These are phyloP conservation scores for Drosophila tropicalis DNA, from an alignment of 1,140 invertebrate genomes.

Conservation along the genomic window DNA sequence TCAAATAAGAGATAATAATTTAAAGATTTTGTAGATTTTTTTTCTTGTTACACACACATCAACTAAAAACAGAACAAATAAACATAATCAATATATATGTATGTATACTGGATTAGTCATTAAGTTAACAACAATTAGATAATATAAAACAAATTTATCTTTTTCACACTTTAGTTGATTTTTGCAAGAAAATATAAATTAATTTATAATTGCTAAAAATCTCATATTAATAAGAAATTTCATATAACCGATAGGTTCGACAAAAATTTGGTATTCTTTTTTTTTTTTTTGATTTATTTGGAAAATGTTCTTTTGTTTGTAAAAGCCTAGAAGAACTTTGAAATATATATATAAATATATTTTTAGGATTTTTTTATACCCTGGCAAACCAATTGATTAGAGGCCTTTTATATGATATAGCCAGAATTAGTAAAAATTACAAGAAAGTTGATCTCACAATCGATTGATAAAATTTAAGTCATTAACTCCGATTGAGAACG, in stretches of 20 bases:
- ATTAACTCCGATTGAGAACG: too few species aligned
- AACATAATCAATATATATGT: constrained; percentile 46
- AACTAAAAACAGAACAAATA: constrained; percentile 56
- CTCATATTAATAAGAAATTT: constrained; percentile 2
- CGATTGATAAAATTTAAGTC: too few species aligned
- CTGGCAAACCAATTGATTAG: neutral
- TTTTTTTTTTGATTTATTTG: constrained; percentile 41
- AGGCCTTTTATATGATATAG: neutral
- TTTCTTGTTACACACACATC: constrained; percentile 42
- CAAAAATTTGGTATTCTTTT: constrained; percentile 5
- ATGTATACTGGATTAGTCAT: constrained; percentile 28
- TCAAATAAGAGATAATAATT: constrained; percentile 74
- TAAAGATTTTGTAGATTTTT: constrained; percentile 25
- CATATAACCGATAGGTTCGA: neutral
- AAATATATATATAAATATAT: constrained; percentile 24
- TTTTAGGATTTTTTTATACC: constrained; percentile 18
- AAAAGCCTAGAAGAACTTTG: constrained; percentile 83
- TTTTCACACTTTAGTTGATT: neutral
- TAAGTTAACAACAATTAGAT: constrained; percentile 9
- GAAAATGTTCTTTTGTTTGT: constrained; percentile 83
- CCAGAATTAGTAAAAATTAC: too few species aligned
- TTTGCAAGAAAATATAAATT: neutral
- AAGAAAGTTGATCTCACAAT: too few species aligned
- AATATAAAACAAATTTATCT: neutral
- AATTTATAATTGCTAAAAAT: neutral